A percentile compares a stretch with the other conserved stretches of the same genome.
phyloP scores from a whole-genome alignment of 2,113 vertebrate species.

The Hippocampus comes region DNA sequence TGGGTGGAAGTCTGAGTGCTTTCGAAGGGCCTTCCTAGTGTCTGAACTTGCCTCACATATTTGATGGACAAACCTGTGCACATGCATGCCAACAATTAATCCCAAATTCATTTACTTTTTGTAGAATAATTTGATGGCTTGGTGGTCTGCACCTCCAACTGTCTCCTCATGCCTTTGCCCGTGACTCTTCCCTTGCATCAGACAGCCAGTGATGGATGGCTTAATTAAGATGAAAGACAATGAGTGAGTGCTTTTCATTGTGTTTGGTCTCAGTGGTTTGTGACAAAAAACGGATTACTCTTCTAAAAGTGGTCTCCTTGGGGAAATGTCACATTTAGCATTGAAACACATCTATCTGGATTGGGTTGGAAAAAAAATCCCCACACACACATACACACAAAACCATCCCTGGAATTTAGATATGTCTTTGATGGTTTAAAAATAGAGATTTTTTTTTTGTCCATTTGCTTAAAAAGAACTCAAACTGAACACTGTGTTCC shows the following conservation, averaged over 20 bases:
- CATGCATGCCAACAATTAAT: slow-evolving; percentile 27
- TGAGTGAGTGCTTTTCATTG: slow-evolving; percentile 74
- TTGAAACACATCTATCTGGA: slow-evolving; percentile 48
- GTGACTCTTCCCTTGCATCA: slow-evolving; percentile 51
- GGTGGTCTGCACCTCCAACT: slow-evolving; percentile 41
- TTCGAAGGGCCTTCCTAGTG: not conserved
- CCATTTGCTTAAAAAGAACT: not conserved
- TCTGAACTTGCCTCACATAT: slow-evolving; percentile 16
- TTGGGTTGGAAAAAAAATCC: slow-evolving; percentile 12
- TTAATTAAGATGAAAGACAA: slow-evolving; percentile 76
- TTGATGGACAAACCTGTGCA: slow-evolving; percentile 21
- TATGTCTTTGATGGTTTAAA: not conserved
- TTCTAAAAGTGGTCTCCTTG: slow-evolving; percentile 63
- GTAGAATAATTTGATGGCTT: slow-evolving; percentile 33
- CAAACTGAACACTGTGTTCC: slow-evolving; percentile 3
- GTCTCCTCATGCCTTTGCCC: slow-evolving; percentile 42
- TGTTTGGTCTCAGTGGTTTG: slow-evolving; percentile 68
- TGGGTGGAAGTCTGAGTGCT: not conserved
- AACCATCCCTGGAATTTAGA: slow-evolving; percentile 20
- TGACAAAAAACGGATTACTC: slow-evolving; percentile 67
- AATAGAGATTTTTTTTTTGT: not conserved
- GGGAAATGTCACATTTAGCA: slow-evolving; percentile 65
- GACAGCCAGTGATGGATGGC: slow-evolving; percentile 72
- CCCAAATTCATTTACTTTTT: slow-evolving; percentile 31
- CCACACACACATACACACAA: slow-evolving; percentile 8